Conservation (phyloP, 2,888 invertebrate genomes). For the Dromius quadrimaculatus region DNA sequence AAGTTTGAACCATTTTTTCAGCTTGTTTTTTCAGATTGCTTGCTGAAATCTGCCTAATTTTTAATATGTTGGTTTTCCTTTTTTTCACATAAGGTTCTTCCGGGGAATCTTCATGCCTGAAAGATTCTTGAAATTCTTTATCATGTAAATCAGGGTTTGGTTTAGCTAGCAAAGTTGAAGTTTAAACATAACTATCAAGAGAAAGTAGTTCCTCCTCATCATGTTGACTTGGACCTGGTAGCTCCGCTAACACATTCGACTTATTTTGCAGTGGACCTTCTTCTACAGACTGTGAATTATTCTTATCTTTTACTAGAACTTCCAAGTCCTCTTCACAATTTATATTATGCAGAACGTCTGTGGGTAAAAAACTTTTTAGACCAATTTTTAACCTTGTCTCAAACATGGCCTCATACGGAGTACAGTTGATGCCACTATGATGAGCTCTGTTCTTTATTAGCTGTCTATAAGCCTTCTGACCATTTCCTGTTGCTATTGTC, state of each 20-base stretch:
- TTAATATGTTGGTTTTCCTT: constrained; percentile 41
- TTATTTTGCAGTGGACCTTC: constrained; percentile 42
- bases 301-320: constrained; percentile 35
- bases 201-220: constrained; percentile 1
- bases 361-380: too few species aligned
- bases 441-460: constrained; percentile 63
- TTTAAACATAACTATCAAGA: constrained; percentile 42
- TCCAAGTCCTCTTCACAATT: constrained; percentile 6
- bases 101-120: constrained; percentile 35
- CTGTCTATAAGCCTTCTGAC: constrained; percentile 63
- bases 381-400: constrained; percentile 56
- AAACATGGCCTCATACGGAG: constrained; percentile 63
- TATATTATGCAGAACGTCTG: too few species aligned
- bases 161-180: constrained; percentile 39
- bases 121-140: constrained; percentile 18
- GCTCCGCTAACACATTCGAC: constrained; percentile 24
- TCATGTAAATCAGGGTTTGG: constrained; percentile 38
- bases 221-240: constrained; percentile 22
- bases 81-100: constrained; percentile 44
- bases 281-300: constrained; percentile 42
- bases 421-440: constrained; percentile 61
- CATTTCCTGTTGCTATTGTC: constrained; percentile 61
- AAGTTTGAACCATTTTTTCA: constrained; percentile 48
- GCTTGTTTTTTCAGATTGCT: constrained; percentile 47
- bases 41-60: constrained; percentile 35